Evolutionary conservation across 2,113 vertebrate genomes (phyloP).

Genomic region (Macrotis lagotis): DNA sequence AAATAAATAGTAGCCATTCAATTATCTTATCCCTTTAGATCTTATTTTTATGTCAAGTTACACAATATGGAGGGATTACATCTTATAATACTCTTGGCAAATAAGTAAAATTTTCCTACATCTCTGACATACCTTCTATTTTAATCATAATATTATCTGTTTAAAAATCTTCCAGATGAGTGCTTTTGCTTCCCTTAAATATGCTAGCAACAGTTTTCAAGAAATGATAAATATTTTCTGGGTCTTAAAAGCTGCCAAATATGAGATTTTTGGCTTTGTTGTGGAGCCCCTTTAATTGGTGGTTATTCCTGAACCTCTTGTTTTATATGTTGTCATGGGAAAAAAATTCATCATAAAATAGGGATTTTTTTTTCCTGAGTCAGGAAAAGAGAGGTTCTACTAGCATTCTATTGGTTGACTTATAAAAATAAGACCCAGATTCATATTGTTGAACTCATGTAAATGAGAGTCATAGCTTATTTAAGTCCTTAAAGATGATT

Average conservation of each 20-base stretch:
- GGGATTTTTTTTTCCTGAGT: neutral
- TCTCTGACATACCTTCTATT: neutral
- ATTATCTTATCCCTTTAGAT: neutral
- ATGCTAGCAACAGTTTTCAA: neutral
- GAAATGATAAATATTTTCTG: neutral
- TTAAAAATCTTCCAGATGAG: neutral
- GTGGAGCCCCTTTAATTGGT: neutral
- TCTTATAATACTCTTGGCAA: conserved; percentile 31
- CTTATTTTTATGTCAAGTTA: conserved; percentile 16
- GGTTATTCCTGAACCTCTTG: conserved; percentile 12
- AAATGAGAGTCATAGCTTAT: conserved; percentile 1
- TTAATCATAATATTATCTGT: neutral
- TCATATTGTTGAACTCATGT: neutral
- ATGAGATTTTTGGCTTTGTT: neutral
- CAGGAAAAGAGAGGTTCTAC: conserved; percentile 21
- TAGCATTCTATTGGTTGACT: neutral
- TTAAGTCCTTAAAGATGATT: neutral
- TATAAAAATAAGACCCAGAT: conserved; percentile 16
- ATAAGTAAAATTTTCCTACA: conserved; percentile 24
- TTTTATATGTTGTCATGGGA: neutral
- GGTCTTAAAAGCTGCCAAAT: neutral
- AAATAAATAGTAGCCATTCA: neutral
- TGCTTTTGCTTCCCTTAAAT: conserved; percentile 2
- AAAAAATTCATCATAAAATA: conserved; percentile 5
- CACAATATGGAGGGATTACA: neutral